Base-by-base conservation (phyloP, 2,113 vertebrate genomes). In the Romanogobio albipinnatus region DNA sequence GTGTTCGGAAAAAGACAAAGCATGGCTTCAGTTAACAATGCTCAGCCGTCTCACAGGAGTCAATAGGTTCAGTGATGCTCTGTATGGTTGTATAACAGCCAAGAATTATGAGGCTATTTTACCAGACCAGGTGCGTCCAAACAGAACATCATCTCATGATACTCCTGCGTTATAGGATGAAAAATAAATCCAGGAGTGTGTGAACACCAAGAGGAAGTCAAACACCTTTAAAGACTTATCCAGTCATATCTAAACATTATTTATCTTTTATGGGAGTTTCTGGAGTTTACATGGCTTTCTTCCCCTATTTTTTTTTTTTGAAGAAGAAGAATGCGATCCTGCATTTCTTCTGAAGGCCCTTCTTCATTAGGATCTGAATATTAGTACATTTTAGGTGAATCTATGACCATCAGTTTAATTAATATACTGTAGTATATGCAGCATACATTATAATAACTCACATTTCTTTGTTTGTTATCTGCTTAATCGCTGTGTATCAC, bases 21-120 rank as follows among this genome's bases (percentile, higher is more conserved):
- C 22, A 4, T 43, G 7, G 11, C 56, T 43, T 78, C 33, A 43
- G 14, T 78, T 24, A 9, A 24, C 5, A 45, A 24, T 78, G 33
- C 22, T 4, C 76, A 39, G 36, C 17, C 2, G 2, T 45, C 33
- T 26, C 56, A 59, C 76, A 24, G 56, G 22, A 78, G 39, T 45
- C 39, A 47, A 51, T 17, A 79, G 13, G 39, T 62, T 79, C 58
- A 79, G 43, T 62, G 76, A 79, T 62, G 39, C 36, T 62, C 56
- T 45, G n/a, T 43, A 45, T 62, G 14, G 13, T 45, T 79, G 43
- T n/a, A 11, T 51, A 76, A 53, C 15, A 1, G 51, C 49, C 75
- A 56, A 58, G 26, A 36, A 22, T 76, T 78, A 24, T n/a, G 51
- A 59, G 19, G 11, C 14, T 58, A 43, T 47, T 61, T 78, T 3